Conservation (phyloP, 2,888 invertebrate genomes). For the Nipponacmea schrenckii region DNA sequence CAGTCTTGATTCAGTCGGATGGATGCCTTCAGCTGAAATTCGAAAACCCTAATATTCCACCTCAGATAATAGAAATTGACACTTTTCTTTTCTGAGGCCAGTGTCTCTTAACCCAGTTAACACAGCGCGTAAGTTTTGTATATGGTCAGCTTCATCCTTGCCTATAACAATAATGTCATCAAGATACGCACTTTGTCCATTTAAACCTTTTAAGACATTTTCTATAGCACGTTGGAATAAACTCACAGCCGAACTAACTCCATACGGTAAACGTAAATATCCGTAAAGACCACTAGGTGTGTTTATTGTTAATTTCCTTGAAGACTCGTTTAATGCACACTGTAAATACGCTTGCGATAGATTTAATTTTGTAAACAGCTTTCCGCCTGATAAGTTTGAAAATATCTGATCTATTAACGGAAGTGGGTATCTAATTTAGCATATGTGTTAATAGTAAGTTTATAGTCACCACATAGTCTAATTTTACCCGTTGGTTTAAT, state of each 20-base stretch:
- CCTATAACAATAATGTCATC: neutral
- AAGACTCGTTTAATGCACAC: neutral
- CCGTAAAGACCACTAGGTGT: neutral
- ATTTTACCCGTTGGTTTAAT: neutral
- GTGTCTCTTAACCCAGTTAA: neutral
- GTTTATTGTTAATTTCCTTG: neutral
- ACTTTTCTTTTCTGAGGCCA: neutral
- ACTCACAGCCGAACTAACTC: neutral
- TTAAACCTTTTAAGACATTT: neutral
- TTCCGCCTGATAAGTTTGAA: neutral
- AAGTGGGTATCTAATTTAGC: neutral
- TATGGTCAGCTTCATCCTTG: neutral
- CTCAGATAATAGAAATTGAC: neutral
- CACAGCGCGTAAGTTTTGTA: neutral
- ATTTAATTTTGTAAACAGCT: neutral
- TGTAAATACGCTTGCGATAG: neutral
- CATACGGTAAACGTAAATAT: neutral
- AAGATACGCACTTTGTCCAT: neutral
- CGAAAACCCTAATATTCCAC: neutral
- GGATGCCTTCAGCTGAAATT: neutral
- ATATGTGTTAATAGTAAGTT: too few species aligned
- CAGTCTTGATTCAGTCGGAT: neutral
- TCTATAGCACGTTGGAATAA: neutral
- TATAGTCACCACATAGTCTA: neutral
- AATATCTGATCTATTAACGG: neutral